Evolutionary conservation across 2,888 invertebrate species (phyloP), one percentile per base, ranked within the genome.

Genomic region (Nemapogon koenigi): DNA sequence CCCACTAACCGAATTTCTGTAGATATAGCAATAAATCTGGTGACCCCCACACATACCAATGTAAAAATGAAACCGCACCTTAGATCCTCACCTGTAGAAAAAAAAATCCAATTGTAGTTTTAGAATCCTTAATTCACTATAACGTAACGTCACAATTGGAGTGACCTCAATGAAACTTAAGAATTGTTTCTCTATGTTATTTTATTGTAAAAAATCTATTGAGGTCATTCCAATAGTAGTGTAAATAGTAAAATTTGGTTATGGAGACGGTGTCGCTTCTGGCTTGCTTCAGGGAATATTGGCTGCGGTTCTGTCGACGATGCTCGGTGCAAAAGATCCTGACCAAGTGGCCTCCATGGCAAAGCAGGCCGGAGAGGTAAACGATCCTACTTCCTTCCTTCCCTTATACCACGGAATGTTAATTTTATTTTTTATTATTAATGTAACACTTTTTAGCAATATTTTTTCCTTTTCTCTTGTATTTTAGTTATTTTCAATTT

Each of bases 291-390:
- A 94, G 94, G 90, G 90, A 81, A 87, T 94, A 83, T 88, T 94
- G 87, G 90, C 91, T 71, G 91, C 91, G 79, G 88, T 94, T 76
- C 87, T 94, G 81, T 89, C 91, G 71, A 88, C 91, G 78, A 84
- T 94, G 82, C 87, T 94, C 81, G 93, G 93, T 82, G 86, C 89
- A 78, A 89, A 89, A 85, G 90, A 94, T 82, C 92, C 92, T 66
- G 89, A 90, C 76, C 92, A 92, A 82, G 90, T 92, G 78, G 89
- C 91, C 82, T 88, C 88, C 81, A 91, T 94, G 90, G 94, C 93
- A 81, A 93, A 91, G 83, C 93, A 94, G 81, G 92, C 94, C 78
- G 90, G 92, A 79, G 92, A 94, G 92, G 94, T 94, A 89, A 85
- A 90, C 84, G 70, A 55, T 59, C 64, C 62, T 60, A 25, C 25